Evolutionary conservation across 2,113 vertebrate genomes (phyloP).

Genomic region (Clupea harengus): DNA sequence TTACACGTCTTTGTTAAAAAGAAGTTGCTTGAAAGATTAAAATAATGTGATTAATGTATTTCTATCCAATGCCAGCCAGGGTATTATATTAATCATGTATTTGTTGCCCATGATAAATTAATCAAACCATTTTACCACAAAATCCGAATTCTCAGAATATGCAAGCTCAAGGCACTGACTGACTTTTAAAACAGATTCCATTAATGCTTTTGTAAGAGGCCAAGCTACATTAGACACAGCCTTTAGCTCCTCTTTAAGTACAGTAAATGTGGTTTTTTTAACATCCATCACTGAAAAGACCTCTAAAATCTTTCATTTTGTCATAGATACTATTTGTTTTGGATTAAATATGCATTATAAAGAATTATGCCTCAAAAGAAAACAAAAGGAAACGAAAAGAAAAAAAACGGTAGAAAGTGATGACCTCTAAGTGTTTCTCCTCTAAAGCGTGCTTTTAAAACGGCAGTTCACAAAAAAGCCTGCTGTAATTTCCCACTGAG

Average conservation of each 20-base stretch:
- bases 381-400: background rate
- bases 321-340: too few species aligned
- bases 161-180: too few species aligned
- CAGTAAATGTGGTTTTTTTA: too few species aligned
- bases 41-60: background rate
- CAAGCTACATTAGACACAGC: too few species aligned
- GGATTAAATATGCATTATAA: background rate
- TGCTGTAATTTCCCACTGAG: background rate
- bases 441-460: background rate
- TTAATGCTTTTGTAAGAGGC: too few species aligned
- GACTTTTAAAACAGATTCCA: too few species aligned
- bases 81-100: too few species aligned
- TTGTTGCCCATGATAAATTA: background rate
- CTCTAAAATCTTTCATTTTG: too few species aligned
- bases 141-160: background rate
- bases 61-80: too few species aligned
- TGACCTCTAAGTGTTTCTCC: background rate
- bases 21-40: background rate
- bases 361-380: background rate
- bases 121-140: background rate
- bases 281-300: too few species aligned
- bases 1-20: too few species aligned
- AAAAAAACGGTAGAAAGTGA: background rate
- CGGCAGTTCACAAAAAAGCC: background rate
- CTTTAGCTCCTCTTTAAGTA: too few species aligned